Conservation (phyloP, 2,888 invertebrate genomes). For the Apoda limacodes region DNA sequence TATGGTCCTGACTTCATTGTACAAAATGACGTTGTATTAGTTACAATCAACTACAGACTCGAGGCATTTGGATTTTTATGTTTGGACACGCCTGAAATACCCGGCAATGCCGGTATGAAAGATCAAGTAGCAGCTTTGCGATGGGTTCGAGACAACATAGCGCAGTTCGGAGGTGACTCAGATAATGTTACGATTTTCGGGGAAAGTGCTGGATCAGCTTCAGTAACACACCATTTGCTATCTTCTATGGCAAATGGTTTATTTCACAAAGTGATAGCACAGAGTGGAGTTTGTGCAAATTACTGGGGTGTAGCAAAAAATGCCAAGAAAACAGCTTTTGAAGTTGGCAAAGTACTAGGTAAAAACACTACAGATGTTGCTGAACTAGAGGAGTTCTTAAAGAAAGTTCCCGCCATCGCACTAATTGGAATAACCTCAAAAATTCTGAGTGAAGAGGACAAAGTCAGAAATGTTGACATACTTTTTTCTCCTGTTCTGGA, state of each 20-base stretch:
- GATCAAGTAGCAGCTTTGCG: conserved; percentile 43
- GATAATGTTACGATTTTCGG: conserved; percentile 49
- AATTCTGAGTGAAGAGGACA: conserved; percentile 34
- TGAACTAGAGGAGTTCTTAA: conserved; percentile 23
- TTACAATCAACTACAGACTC: too few species aligned
- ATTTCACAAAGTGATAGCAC: conserved; percentile 49
- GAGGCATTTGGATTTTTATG: conserved; percentile 37
- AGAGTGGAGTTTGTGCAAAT: conserved; percentile 37
- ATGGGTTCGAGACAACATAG: conserved; percentile 42
- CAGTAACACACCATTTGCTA: conserved; percentile 45
- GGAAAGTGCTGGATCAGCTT: conserved; percentile 46
- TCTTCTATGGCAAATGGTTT: conserved; percentile 50
- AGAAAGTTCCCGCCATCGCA: conserved; percentile 27
- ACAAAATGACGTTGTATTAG: conserved; percentile 30
- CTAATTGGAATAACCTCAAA: conserved; percentile 26
- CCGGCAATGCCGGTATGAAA: conserved; percentile 51
- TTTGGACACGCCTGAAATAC: conserved; percentile 35
- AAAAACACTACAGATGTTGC: conserved; percentile 18
- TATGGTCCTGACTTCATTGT: conserved; percentile 30
- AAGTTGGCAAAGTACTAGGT: conserved; percentile 21
- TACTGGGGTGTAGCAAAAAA: conserved; percentile 23
- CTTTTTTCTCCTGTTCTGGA: conserved; percentile 41
- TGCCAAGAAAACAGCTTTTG: conserved; percentile 20
- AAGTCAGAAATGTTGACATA: conserved; percentile 31
- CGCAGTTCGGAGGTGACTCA: conserved; percentile 40